These are phyloP conservation scores for Eulimnadia texana DNA, from an alignment of 1,140 invertebrate species.

Conservation along the genomic window DNA sequence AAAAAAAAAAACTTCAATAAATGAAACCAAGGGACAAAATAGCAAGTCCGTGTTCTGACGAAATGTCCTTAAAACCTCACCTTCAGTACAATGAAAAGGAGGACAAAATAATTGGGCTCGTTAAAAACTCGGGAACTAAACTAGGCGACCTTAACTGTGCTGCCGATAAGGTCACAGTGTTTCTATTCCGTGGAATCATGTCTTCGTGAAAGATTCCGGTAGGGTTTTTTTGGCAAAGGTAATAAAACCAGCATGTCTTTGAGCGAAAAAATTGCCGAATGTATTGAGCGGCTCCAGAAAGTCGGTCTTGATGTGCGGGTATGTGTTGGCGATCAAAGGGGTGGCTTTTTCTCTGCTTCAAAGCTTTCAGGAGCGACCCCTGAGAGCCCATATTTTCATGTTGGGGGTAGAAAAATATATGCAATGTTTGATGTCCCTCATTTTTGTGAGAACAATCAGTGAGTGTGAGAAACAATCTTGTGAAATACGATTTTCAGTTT, in stretches of 20 bases:
- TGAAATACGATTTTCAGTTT: not conserved
- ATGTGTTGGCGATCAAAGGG: not conserved
- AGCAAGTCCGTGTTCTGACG: not conserved
- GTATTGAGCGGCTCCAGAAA: not conserved
- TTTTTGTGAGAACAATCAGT: too few relatives aligned
- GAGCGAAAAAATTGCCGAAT: not conserved
- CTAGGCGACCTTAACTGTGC: not conserved
- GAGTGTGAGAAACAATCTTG: not conserved
- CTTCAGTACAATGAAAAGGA: too few relatives aligned
- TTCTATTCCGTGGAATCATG: not conserved
- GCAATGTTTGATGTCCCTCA: not conserved
- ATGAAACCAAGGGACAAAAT: not conserved
- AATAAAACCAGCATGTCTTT: not conserved
- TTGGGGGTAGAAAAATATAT: not conserved
- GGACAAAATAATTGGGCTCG: not conserved
- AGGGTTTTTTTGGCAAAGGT: not conserved
- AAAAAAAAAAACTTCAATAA: not conserved
- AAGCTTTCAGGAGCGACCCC: too few relatives aligned
- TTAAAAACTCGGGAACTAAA: not conserved
- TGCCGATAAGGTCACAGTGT: not conserved
- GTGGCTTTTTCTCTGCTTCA: not conserved
- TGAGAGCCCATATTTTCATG: not conserved
- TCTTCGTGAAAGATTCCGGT: not conserved
- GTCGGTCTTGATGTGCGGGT: not conserved
- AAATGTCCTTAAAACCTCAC: not conserved